Evolutionary conservation across 2,888 invertebrate genomes (phyloP).

Genomic region (Drosophila heteroneura): DNA sequence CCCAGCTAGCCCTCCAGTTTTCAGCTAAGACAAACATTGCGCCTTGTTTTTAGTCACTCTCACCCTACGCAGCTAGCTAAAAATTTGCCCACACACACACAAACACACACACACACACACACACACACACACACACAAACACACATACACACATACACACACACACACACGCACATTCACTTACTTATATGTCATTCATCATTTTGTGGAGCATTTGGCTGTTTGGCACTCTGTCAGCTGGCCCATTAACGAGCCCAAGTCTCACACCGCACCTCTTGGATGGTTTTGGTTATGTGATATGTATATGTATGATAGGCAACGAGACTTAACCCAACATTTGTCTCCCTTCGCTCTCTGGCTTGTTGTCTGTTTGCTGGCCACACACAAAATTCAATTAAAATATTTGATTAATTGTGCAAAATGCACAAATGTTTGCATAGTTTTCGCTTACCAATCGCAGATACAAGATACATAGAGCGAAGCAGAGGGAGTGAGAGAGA

Average conservation of each 20-base stretch:
- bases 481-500: background rate
- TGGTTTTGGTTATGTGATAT: constrained; percentile 46
- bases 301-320: constrained; percentile 2
- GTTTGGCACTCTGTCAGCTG: constrained; percentile 71
- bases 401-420: constrained; percentile 75
- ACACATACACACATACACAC: constrained; percentile 3
- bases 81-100: constrained; percentile 23
- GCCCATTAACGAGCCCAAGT: constrained; percentile 72
- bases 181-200: constrained; percentile 58
- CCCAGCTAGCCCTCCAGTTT: background rate
- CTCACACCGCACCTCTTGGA: background rate
- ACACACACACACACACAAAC: background rate
- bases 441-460: constrained; percentile 57
- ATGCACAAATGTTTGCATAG: constrained; percentile 72
- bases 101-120: background rate
- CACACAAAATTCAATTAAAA: constrained; percentile 72
- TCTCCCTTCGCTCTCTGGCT: constrained; percentile 25
- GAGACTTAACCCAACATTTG: constrained; percentile 63
- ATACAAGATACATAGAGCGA: background rate
- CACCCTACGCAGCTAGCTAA: constrained; percentile 12
- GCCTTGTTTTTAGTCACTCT: constrained; percentile 40
- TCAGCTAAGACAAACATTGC: constrained; percentile 32
- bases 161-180: constrained; percentile 7
- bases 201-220: constrained; percentile 58
- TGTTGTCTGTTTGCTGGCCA: constrained; percentile 54